Evolutionary conservation across 1,140 invertebrate genomes (phyloP).

Genomic region (Drosophila kepulauana): DNA sequence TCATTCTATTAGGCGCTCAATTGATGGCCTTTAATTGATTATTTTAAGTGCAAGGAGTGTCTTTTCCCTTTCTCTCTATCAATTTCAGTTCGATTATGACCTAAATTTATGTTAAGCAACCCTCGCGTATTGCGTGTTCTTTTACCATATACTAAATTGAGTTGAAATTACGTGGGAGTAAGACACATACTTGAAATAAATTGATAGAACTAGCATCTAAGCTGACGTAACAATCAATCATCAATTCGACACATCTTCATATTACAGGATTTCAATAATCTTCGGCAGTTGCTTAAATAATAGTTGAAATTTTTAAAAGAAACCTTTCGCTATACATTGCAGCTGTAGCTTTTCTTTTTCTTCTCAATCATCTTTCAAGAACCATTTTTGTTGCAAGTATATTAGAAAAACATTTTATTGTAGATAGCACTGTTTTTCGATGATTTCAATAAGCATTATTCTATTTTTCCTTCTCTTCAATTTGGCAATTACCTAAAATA

Average conservation of each 20-base stretch:
- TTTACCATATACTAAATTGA: neutral
- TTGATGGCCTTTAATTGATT: constrained; percentile 37
- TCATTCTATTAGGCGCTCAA: constrained; percentile 62
- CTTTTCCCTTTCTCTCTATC: neutral
- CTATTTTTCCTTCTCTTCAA: too few species aligned
- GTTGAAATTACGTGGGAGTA: neutral
- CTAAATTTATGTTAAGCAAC: constrained; percentile 17
- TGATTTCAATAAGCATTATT: too few species aligned
- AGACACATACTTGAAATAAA: neutral
- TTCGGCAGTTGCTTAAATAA: neutral
- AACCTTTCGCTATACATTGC: too few species aligned
- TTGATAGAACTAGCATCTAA: neutral
- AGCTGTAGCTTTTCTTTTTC: too few species aligned
- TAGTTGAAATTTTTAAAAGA: too few species aligned
- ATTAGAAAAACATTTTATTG: too few species aligned
- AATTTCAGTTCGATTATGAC: constrained; percentile 18
- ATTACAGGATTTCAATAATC: neutral
- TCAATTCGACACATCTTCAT: neutral
- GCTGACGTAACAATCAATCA: neutral
- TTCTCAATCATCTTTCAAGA: too few species aligned
- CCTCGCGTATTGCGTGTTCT: neutral
- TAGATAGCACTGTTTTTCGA: too few species aligned
- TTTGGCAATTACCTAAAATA: too few species aligned
- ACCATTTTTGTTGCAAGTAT: too few species aligned
- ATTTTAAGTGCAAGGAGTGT: constrained; percentile 17